Evolutionary conservation across 2,797 vertebrate genomes (phyloP), one percentile per base, ranked within the genome.

Genomic region (Lycodopsis pacificus): DNA sequence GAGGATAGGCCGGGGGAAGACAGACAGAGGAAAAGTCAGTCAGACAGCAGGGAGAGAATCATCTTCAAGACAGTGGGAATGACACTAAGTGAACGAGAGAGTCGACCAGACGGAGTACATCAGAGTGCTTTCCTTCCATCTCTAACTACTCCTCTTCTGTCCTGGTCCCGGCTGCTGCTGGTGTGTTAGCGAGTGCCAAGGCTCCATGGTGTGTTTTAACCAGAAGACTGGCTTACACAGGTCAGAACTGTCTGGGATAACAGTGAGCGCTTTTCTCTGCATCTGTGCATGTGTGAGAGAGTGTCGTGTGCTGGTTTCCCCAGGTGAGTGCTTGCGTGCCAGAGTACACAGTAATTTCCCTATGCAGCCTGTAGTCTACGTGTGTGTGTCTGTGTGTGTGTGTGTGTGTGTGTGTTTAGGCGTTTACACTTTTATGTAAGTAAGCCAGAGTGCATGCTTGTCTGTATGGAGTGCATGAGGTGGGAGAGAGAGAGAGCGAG

Each of bases 161-260:
- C 86, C 90, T 77, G 83, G 58, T 87, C 65, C 87, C 53, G 82
- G 66, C 80, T 82, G 77, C 76, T 82, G 72, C 54, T 63, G 74
- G 49, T 78, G 86, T 86, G 82, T 82, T 77, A 77, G 81, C 85
- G 72, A 87, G 81, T 83, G 73, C 65, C 66, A 75, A 69, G 87
- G 48, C 85, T 89, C 82, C 82, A 83, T 86, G 88, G 86, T 90
- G 87, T 87, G 75, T 78, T 81, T 80, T 68, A 76, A 83, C 82
- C 81, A 82, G 84, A 89, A 59, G 90, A 91, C 87, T 88, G 86
- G 84, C 85, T 90, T 54, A 83, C 84, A 80, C 91, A 93, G 93
- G 92, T 95, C 91, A 91, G 89, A 86, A 84, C 85, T 79, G 88
- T 90, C 82, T 89, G 88, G 83, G 78, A 79, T 81, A 70, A 83